phyloP scores from a whole-genome alignment of 2,797 vertebrate species.

The Ctenochaetus hawaiiensis region DNA sequence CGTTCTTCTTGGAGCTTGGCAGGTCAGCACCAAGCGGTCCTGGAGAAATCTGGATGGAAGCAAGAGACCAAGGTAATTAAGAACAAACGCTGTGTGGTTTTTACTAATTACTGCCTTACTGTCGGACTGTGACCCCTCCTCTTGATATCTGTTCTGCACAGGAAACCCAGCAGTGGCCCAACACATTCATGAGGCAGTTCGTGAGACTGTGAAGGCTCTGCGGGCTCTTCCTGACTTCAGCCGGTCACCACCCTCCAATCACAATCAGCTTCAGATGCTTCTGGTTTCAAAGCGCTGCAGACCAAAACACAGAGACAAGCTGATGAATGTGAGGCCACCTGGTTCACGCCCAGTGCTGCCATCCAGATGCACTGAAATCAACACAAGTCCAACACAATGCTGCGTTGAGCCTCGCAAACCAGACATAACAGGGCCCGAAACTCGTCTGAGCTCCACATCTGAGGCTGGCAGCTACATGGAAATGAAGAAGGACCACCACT shows the following conservation, averaged over 20 bases:
- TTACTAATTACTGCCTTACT: fast-evolving
- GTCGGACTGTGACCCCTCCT: not conserved
- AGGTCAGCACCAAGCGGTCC: slow-evolving; percentile 73
- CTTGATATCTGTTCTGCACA: slow-evolving; percentile 11
- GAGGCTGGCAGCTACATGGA: slow-evolving; percentile 49
- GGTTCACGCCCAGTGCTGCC: not conserved
- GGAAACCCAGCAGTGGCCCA: slow-evolving; percentile 61
- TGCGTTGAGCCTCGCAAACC: not conserved
- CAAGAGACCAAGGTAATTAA: slow-evolving; percentile 60
- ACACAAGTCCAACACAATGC: slow-evolving; percentile 7
- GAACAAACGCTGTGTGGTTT: not conserved
- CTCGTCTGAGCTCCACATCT: not conserved
- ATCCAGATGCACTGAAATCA: slow-evolving; percentile 16
- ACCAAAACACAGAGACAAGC: slow-evolving; percentile 63
- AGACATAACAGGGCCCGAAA: not conserved
- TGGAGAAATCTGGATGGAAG: slow-evolving; percentile 82
- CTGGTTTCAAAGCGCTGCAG: slow-evolving; percentile 60
- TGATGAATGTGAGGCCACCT: not conserved
- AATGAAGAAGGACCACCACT: slow-evolving; percentile 32
- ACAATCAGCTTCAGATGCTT: slow-evolving; percentile 34
- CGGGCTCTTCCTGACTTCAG: slow-evolving; percentile 73
- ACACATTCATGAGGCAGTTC: slow-evolving; percentile 72
- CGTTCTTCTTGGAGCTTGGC: slow-evolving; percentile 80
- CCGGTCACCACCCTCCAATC: slow-evolving; percentile 56
- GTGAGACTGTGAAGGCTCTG: slow-evolving; percentile 48